phyloP scores from a whole-genome alignment of 2,113 vertebrate genomes.

The Gymnogyps californianus region DNA sequence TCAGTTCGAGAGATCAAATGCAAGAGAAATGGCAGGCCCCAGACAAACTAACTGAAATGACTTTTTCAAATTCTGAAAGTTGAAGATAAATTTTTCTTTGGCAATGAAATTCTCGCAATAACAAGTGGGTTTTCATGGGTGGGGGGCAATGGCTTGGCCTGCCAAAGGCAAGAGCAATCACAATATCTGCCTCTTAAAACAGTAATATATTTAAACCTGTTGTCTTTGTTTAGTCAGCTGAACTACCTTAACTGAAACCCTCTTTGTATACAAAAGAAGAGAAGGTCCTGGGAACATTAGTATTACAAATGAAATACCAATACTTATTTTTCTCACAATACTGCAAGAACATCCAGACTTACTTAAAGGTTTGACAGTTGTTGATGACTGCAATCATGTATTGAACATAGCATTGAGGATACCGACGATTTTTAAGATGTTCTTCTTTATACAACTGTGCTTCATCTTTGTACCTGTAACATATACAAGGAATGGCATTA shows the following conservation, averaged over 20 bases:
- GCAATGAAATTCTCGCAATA: not conserved
- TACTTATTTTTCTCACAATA: not conserved
- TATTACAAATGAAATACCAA: not conserved
- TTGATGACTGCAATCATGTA: conserved; percentile 97
- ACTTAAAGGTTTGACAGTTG: conserved; percentile 98
- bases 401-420: conserved; percentile 92
- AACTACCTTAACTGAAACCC: not conserved
- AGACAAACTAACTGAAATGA: not conserved
- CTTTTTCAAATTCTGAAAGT: not conserved
- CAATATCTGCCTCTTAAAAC: not conserved
- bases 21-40: not conserved
- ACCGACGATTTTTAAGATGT: conserved; percentile 87
- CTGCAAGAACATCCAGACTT: conserved; percentile 16
- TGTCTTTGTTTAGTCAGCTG: not conserved
- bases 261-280: not conserved
- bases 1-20: not conserved
- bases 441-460: conserved; percentile 88
- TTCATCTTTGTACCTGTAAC: conserved; percentile 88
- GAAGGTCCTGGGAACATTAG: not conserved
- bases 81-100: not conserved
- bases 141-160: not conserved
- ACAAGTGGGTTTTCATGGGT: not conserved
- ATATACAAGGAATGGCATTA: not conserved
- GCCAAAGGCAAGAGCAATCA: not conserved
- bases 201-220: not conserved